phyloP scores from a whole-genome alignment of 1,140 invertebrate genomes.

The Cepaea nemoralis region DNA sequence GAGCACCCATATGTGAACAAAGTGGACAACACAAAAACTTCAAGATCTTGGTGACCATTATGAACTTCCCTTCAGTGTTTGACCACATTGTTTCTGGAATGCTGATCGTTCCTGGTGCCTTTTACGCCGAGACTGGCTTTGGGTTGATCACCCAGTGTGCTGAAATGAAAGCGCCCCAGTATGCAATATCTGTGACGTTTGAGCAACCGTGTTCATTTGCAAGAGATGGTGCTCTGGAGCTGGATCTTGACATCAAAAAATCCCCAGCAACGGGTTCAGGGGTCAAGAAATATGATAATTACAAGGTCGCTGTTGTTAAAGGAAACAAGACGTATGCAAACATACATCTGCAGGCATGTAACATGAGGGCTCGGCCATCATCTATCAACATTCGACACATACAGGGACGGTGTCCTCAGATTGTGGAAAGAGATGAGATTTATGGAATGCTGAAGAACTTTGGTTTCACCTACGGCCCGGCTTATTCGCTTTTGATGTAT shows the following conservation, averaged over 20 bases:
- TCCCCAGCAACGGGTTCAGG: neutral
- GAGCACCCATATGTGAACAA: conserved; percentile 39
- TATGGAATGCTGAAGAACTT: conserved; percentile 47
- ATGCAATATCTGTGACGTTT: conserved; percentile 39
- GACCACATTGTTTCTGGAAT: conserved; percentile 43
- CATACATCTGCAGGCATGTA: neutral
- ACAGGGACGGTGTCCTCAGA: conserved; percentile 44
- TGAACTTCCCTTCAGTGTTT: conserved; percentile 40
- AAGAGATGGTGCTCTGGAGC: neutral
- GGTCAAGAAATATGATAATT: conserved; percentile 4
- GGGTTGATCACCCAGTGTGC: conserved; percentile 28
- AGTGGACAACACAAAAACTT: conserved; percentile 4
- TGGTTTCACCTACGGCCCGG: conserved; percentile 54
- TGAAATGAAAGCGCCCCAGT: neutral
- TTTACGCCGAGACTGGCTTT: conserved; percentile 46
- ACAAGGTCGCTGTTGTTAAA: conserved; percentile 16
- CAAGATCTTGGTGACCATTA: conserved; percentile 36
- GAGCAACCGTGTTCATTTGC: conserved; percentile 37
- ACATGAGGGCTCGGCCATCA: neutral
- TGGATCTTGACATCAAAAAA: conserved; percentile 1
- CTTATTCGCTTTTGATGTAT: conserved; percentile 44
- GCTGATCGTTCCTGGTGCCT: conserved; percentile 47
- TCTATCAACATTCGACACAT: conserved; percentile 43
- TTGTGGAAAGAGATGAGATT: conserved; percentile 44
- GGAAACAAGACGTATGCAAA: conserved; percentile 21